Conservation (phyloP, 1,140 invertebrate genomes). For the Brachionus asplanchnoidis region DNA sequence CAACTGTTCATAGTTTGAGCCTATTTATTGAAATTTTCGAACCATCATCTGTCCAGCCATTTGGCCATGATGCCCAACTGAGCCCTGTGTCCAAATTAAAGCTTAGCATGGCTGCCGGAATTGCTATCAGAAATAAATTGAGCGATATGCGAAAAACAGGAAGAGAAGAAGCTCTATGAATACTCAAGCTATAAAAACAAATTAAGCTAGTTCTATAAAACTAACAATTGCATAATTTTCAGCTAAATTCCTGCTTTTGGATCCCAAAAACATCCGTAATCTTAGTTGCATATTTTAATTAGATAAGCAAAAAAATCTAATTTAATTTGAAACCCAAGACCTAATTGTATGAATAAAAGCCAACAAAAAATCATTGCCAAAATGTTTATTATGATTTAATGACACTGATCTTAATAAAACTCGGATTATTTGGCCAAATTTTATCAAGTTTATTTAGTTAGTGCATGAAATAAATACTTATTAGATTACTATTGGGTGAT, state of each 20-base stretch:
- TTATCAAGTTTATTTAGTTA: not conserved
- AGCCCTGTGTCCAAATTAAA: not conserved
- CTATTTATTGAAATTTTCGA: not conserved
- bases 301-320: not conserved
- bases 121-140: not conserved
- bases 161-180: not conserved
- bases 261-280: constrained; percentile 3
- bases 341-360: not conserved
- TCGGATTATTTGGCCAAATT: not conserved
- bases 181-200: not conserved
- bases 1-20: constrained; percentile 12
- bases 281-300: not conserved
- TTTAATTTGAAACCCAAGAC: not conserved
- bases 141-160: not conserved
- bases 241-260: not conserved
- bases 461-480: not conserved
- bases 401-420: not conserved
- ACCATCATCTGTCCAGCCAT: not conserved
- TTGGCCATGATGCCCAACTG: not conserved
- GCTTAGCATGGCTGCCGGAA: not conserved
- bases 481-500: not conserved
- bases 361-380: not conserved
- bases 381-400: not conserved
- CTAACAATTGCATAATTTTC: not conserved
- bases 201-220: not conserved